Conservation (phyloP, 2,888 invertebrate species). For the Ctena decussata region DNA sequence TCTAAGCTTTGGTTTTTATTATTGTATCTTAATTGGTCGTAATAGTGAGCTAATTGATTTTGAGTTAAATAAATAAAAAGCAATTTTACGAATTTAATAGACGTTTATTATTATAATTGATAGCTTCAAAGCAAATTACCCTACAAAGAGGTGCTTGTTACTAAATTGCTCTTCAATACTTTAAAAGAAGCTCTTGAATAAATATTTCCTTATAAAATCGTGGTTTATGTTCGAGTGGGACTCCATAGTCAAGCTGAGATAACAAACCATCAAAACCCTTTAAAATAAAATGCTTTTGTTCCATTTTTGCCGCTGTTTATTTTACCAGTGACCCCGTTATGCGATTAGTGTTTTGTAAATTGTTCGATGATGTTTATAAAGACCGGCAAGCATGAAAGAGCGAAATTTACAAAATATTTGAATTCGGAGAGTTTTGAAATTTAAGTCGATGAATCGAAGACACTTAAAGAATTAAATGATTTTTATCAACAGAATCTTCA, state of each 20-base stretch:
- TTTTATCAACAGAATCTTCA: neutral
- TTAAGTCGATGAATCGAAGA: neutral
- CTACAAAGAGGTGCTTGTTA: neutral
- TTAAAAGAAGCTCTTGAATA: neutral
- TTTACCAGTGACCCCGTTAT: neutral
- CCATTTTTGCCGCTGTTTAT: constrained; percentile 6
- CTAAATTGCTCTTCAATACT: neutral
- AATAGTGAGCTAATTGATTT: neutral
- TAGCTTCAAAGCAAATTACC: constrained; percentile 12
- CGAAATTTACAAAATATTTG: neutral
- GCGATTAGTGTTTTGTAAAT: neutral
- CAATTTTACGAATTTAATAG: neutral
- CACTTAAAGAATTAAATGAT: neutral
- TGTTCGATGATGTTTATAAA: neutral
- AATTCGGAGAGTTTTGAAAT: neutral
- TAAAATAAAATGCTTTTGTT: neutral
- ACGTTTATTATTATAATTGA: constrained; percentile 1
- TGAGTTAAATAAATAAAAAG: neutral
- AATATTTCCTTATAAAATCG: constrained; percentile 10
- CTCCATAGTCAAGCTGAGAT: neutral
- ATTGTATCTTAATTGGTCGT: neutral
- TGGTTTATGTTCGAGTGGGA: neutral
- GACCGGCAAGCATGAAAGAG: neutral
- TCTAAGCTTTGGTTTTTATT: neutral
- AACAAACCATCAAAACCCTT: neutral